These are phyloP conservation scores for Coleophora deauratella DNA, from an alignment of 2,888 invertebrate species.

Conservation along the genomic window DNA sequence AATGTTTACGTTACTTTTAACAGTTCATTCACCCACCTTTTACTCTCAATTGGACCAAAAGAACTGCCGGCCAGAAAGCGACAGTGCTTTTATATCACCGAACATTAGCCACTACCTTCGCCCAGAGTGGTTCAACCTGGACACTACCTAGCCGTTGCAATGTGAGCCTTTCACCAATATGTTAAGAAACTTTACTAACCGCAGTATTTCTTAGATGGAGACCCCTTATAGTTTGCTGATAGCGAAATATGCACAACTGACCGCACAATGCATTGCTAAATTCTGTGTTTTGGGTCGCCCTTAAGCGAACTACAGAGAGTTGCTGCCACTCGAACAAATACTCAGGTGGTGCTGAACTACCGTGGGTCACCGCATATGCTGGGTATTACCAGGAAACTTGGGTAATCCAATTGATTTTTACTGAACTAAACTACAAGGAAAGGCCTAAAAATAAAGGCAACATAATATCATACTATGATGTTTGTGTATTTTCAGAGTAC, in stretches of 20 bases:
- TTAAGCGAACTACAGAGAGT: no score
- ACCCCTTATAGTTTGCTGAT: slow-evolving; percentile 22
- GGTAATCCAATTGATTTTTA: slow-evolving; percentile 31
- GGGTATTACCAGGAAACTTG: slow-evolving; percentile 49
- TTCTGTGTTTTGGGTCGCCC: no score
- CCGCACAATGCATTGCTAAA: slow-evolving; percentile 4
- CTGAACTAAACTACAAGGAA: slow-evolving; percentile 28
- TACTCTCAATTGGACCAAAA: slow-evolving; percentile 57
- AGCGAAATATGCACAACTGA: slow-evolving; percentile 25
- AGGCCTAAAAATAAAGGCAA: slow-evolving; percentile 12
- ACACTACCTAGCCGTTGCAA: slow-evolving; percentile 24
- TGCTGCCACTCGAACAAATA: slow-evolving; percentile 14
- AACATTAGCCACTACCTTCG: slow-evolving; percentile 58
- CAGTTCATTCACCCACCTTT: slow-evolving; percentile 64
- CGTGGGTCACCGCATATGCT: slow-evolving; percentile 29
- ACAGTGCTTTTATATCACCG: slow-evolving; percentile 67
- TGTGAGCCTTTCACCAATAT: slow-evolving; percentile 35
- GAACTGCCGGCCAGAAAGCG: slow-evolving; percentile 65
- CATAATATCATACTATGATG: no score
- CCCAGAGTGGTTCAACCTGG: slow-evolving; percentile 38
- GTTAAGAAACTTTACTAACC: slow-evolving; percentile 21
- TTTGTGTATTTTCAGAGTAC: no score
- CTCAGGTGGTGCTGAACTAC: background rate
- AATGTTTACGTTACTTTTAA: slow-evolving; percentile 27
- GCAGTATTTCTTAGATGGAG: slow-evolving; percentile 12